These are phyloP conservation scores for Tortricodes alternella DNA, from an alignment of 2,888 invertebrate genomes.

Conservation along the genomic window DNA sequence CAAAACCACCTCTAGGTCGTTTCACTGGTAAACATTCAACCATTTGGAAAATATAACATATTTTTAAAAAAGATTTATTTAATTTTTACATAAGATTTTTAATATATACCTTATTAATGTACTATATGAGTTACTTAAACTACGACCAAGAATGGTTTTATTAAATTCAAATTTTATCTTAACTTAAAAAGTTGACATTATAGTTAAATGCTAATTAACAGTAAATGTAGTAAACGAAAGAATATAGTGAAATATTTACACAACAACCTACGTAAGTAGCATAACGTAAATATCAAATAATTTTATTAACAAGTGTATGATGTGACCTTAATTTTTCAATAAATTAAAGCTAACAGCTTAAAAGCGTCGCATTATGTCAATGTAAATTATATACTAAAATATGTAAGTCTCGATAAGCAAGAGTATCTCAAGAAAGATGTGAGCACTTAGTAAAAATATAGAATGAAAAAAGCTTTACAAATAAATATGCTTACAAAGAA, in stretches of 20 bases:
- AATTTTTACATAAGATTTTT: conserved; percentile 72
- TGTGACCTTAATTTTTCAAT: conserved; percentile 48
- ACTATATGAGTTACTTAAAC: conserved; percentile 63
- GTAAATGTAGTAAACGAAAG: conserved; percentile 47
- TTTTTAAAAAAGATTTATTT: conserved; percentile 43
- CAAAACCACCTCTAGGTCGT: too few relatives aligned
- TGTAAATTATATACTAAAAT: conserved; percentile 38
- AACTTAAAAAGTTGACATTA: conserved; percentile 53
- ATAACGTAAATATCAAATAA: conserved; percentile 65
- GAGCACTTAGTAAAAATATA: conserved; percentile 19
- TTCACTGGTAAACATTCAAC: too few relatives aligned
- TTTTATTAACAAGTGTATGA: conserved; percentile 62
- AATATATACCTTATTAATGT: conserved; percentile 38
- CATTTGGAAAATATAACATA: neutral
- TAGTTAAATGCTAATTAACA: conserved; percentile 56
- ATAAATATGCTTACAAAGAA: conserved; percentile 29
- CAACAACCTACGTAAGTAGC: conserved; percentile 67
- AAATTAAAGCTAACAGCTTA: conserved; percentile 54
- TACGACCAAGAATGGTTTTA: conserved; percentile 55
- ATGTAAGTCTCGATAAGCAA: conserved; percentile 11
- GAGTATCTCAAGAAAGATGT: conserved; percentile 16
- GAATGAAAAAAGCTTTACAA: conserved; percentile 11
- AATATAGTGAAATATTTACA: conserved; percentile 74
- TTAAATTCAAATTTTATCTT: conserved; percentile 50
- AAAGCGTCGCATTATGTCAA: conserved; percentile 41